phyloP scores from a whole-genome alignment of 2,888 invertebrate species.

The Drosophila cracens region DNA sequence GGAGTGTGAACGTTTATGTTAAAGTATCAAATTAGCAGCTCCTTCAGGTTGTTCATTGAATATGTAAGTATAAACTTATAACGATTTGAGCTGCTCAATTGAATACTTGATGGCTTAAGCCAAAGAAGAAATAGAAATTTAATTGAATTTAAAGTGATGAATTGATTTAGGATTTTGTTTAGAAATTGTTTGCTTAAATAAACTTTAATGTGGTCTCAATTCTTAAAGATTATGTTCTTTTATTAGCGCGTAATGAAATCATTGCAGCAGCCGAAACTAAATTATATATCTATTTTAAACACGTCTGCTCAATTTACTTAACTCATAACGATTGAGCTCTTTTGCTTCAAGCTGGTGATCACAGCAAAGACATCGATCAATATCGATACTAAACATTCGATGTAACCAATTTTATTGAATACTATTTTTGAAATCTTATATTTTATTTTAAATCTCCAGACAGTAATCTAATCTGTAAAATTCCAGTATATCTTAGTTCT shows the following conservation, averaged over 20 bases:
- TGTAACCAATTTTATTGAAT: not conserved
- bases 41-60: not conserved
- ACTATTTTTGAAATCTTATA: not conserved
- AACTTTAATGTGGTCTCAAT: not conserved
- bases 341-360: too few species aligned
- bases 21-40: slow-evolving; percentile 29
- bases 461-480: not conserved
- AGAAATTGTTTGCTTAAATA: not conserved
- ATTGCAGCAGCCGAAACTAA: too few species aligned
- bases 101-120: not conserved
- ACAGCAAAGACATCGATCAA: too few species aligned
- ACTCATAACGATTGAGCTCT: too few species aligned
- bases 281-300: too few species aligned
- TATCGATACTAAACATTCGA: not conserved
- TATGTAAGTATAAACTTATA: not conserved
- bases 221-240: not conserved
- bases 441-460: not conserved
- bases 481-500: not conserved
- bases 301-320: too few species aligned
- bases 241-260: too few species aligned
- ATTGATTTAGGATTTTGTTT: accelerated
- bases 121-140: not conserved
- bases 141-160: not conserved
- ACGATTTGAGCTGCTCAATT: not conserved
- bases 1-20: slow-evolving; percentile 33